Percentiles rank a stretch among this genome's conserved stretches.
Evolutionary conservation across 1,140 invertebrate genomes (phyloP).

Genomic region (Samia ricini): DNA sequence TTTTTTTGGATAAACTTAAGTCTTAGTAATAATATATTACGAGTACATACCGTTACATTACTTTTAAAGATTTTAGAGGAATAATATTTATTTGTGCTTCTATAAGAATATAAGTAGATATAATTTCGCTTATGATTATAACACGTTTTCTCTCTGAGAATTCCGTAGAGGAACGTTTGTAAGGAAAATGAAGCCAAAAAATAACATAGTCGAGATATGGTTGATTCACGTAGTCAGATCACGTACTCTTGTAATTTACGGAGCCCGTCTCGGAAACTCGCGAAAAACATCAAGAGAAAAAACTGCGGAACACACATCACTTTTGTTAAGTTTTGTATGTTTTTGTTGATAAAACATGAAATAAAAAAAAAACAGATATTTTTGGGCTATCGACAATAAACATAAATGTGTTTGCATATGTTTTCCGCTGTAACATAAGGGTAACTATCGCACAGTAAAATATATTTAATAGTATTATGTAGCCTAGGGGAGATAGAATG

Average conservation of each 20-base stretch:
- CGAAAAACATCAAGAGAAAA: conserved; percentile 13
- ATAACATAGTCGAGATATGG: conserved; percentile 16
- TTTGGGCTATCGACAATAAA: background rate
- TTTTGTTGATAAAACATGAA: conserved; percentile 1
- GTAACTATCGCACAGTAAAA: background rate
- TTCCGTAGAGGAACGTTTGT: background rate
- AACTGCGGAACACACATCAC: conserved; percentile 8
- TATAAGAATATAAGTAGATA: background rate
- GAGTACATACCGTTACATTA: no score
- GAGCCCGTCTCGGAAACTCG: conserved; percentile 7
- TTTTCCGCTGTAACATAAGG: background rate
- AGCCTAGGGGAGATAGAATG: no score
- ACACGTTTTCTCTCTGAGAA: background rate
- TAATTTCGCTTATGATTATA: background rate
- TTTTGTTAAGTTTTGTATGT: background rate
- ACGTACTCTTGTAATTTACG: conserved; percentile 36
- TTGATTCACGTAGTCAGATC: conserved; percentile 29
- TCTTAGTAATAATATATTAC: no score
- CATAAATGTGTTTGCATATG: background rate
- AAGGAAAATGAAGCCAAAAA: conserved; percentile 5
- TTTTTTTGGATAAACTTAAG: no score
- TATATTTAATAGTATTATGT: no score
- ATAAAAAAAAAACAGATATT: background rate
- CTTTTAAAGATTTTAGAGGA: background rate
- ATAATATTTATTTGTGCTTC: background rate